Evolutionary conservation across 2,888 invertebrate species (phyloP).

Genomic region (Physocephala rufipes): DNA sequence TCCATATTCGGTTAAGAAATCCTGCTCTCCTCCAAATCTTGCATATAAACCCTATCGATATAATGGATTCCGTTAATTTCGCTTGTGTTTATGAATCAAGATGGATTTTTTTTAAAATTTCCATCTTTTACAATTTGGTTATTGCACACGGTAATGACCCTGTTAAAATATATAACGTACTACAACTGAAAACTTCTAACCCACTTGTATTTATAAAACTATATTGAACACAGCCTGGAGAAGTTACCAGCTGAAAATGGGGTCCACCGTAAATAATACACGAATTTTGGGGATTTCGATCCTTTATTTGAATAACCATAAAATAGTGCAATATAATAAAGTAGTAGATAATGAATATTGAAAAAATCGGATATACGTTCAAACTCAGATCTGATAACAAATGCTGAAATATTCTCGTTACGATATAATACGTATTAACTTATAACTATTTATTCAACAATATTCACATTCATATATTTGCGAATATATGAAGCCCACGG

Average conservation of each 20-base stretch:
- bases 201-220: background rate
- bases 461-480: too few relatives aligned
- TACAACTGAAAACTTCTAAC: conserved; percentile 20
- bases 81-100: too few relatives aligned
- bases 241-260: conserved; percentile 31
- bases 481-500: too few relatives aligned
- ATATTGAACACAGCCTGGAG: conserved; percentile 27
- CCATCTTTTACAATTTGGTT: conserved; percentile 8
- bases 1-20: too few relatives aligned
- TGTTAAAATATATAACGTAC: background rate
- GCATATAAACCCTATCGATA: too few relatives aligned
- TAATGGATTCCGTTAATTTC: too few relatives aligned
- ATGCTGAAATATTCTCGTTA: too few relatives aligned
- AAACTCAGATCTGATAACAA: background rate
- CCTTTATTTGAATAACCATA: conserved; percentile 26
- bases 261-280: background rate
- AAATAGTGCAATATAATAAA: conserved; percentile 19
- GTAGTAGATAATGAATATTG: background rate
- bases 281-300: conserved; percentile 19
- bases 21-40: too few relatives aligned
- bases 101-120: background rate
- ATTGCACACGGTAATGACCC: background rate
- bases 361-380: background rate
- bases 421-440: conserved; percentile 5
- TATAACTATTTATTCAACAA: background rate